phyloP scores from a whole-genome alignment of 1,140 invertebrate genomes.

The Adelges cooleyi region DNA sequence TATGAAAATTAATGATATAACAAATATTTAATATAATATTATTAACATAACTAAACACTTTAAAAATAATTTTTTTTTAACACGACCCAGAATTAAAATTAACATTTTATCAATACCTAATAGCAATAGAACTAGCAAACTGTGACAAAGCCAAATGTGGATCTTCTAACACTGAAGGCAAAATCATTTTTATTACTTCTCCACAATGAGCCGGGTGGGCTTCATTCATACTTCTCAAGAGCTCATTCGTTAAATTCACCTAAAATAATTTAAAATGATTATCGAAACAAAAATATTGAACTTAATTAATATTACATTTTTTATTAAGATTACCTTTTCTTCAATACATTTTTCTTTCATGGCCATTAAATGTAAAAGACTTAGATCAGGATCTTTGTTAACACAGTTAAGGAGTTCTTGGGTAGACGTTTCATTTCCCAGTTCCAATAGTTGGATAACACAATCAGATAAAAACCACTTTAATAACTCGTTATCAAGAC shows the following conservation, averaged over 20 bases:
- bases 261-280: neutral
- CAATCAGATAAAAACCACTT: constrained; percentile 19
- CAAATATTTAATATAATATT: neutral
- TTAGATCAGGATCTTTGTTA: constrained; percentile 13
- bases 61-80: neutral
- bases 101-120: constrained; percentile 29
- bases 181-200: constrained; percentile 23
- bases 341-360: constrained; percentile 13
- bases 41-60: neutral
- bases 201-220: constrained; percentile 11
- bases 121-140: constrained; percentile 47
- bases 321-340: neutral
- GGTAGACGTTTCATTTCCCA: constrained; percentile 12
- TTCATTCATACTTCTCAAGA: constrained; percentile 21
- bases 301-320: constrained; percentile 4
- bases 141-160: constrained; percentile 49
- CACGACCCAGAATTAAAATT: too few species aligned
- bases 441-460: constrained; percentile 9
- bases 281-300: neutral
- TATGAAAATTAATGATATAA: constrained; percentile 5
- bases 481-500: neutral
- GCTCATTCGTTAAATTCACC: constrained; percentile 8
- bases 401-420: constrained; percentile 12
- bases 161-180: constrained; percentile 45
- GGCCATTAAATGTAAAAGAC: constrained; percentile 12